A percentile compares a stretch with the other conserved stretches of the same genome.
Evolutionary conservation across 2,113 vertebrate genomes (phyloP).

Genomic region (Rhea pennata): DNA sequence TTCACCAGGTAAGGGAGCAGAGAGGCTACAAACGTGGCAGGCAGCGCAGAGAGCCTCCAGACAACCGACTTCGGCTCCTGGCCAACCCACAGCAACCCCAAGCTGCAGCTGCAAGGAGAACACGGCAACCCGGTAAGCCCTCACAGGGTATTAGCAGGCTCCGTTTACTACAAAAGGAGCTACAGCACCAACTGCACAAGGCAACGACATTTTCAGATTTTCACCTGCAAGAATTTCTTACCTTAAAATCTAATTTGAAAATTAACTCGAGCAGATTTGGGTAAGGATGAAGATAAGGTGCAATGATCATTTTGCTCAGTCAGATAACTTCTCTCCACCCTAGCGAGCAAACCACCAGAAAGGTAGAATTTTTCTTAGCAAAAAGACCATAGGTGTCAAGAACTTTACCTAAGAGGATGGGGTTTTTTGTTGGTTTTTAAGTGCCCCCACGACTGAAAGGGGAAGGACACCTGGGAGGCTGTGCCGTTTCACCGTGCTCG

Average conservation of each 20-base stretch:
- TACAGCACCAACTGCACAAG: background rate
- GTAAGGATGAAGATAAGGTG: background rate
- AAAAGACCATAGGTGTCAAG: background rate
- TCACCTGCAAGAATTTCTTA: background rate
- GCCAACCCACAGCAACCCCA: background rate
- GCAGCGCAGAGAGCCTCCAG: background rate
- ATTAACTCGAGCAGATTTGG: background rate
- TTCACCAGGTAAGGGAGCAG: background rate
- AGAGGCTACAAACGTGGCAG: background rate
- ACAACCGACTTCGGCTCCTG: no score
- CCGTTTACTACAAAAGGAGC: background rate
- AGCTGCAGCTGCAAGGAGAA: background rate
- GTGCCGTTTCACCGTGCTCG: background rate
- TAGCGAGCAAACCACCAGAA: background rate
- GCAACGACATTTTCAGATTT: background rate
- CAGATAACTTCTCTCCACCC: background rate
- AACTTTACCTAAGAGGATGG: fast-evolving
- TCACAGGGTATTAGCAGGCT: background rate
- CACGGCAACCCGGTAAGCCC: background rate
- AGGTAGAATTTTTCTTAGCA: background rate
- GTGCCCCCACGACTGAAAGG: fast-evolving
- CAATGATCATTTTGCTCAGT: no score
- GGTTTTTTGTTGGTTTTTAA: background rate
- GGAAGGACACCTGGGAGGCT: background rate
- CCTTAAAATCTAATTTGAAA: background rate